Conservation (phyloP, 2,888 invertebrate species). For the Amaurobius ferox region DNA sequence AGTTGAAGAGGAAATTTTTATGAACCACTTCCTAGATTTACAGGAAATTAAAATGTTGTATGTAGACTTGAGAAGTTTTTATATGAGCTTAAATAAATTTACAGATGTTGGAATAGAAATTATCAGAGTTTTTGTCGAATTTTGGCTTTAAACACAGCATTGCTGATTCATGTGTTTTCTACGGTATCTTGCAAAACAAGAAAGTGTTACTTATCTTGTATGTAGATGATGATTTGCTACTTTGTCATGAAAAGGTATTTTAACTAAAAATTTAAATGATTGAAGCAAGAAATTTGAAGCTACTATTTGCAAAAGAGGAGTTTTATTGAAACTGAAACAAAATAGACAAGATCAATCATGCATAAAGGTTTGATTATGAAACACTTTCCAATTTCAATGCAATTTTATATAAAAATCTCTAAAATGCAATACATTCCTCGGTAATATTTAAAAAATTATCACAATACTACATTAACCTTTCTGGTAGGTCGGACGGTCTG, state of each 20-base stretch:
- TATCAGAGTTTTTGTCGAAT: slow-evolving; percentile 28
- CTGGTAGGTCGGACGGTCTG: no score
- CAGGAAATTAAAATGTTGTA: slow-evolving; percentile 14
- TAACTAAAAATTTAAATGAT: not conserved
- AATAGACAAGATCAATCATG: no score
- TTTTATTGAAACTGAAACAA: not conserved
- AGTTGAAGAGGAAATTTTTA: slow-evolving; percentile 43
- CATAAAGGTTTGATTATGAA: no score
- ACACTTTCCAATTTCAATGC: no score
- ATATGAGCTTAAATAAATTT: slow-evolving; percentile 74
- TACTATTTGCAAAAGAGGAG: not conserved
- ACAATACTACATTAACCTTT: no score
- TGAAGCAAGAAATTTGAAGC: not conserved
- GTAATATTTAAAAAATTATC: no score
- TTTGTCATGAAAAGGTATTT: not conserved
- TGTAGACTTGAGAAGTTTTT: slow-evolving; percentile 71
- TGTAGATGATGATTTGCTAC: not conserved
- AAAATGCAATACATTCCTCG: no score
- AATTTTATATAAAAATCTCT: no score
- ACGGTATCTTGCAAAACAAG: not conserved
- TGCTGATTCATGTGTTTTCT: slow-evolving; percentile 20
- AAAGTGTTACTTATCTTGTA: no score
- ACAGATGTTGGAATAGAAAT: slow-evolving; percentile 72
- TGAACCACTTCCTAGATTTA: slow-evolving; percentile 72
- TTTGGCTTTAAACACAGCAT: slow-evolving; percentile 6